phyloP scores from a whole-genome alignment of 2,888 invertebrate genomes.

The Zhuqinia jingwanae region DNA sequence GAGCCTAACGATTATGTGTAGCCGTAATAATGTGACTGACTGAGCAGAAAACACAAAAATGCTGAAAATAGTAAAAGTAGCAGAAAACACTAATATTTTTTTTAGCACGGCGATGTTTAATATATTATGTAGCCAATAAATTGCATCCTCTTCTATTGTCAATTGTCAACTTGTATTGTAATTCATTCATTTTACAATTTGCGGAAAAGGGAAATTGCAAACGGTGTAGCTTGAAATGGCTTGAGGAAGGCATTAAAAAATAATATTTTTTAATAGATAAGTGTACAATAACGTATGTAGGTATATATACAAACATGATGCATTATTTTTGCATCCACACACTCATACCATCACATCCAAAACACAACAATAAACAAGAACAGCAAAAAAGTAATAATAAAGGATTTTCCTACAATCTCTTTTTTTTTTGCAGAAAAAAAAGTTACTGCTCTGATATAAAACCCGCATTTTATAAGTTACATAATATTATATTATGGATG shows the following conservation, averaged over 20 bases:
- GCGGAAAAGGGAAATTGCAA: constrained; percentile 31
- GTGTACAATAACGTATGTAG: too few relatives aligned
- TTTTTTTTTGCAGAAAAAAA: neutral
- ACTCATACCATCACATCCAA: neutral
- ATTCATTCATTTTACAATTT: constrained; percentile 37
- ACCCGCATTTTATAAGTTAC: neutral
- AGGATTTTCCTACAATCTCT: neutral
- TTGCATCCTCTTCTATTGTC: constrained; percentile 10
- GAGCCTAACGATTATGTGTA: neutral
- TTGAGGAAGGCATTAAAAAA: constrained; percentile 26
- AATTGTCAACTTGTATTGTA: neutral
- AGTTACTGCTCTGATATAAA: constrained; percentile 32
- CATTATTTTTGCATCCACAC: neutral
- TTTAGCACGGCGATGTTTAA: too few relatives aligned
- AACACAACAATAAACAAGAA: neutral
- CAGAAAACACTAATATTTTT: neutral
- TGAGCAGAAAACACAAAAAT: neutral
- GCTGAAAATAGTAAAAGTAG: neutral
- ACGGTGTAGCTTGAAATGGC: constrained; percentile 18
- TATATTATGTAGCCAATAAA: too few relatives aligned
- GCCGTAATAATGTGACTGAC: neutral
- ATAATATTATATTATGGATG: too few relatives aligned
- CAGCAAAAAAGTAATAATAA: neutral
- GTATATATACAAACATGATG: neutral
- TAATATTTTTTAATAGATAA: constrained; percentile 34